A percentile compares a stretch with the other conserved stretches of the same genome.
Conservation (phyloP, 1,140 invertebrate genomes). For the Oreohelix idahoensis region DNA sequence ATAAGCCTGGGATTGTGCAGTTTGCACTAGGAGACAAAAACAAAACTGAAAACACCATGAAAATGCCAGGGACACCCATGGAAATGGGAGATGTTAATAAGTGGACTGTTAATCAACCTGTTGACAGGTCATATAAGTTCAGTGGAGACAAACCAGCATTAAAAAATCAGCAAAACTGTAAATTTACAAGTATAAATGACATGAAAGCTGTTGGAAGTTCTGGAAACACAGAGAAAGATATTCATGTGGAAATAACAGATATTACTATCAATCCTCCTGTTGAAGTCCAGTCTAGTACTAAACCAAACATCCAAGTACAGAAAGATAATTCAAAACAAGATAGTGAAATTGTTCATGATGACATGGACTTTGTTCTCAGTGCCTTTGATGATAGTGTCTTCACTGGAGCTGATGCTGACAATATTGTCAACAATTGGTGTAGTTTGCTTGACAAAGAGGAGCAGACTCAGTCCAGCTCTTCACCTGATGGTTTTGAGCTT, state of each 20-base stretch:
- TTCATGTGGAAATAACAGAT: slow-evolving; percentile 1
- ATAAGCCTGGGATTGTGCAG: neutral
- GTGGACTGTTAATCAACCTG: neutral
- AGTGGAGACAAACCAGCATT: neutral
- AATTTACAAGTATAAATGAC: neutral
- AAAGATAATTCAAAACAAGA: neutral
- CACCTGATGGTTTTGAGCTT: neutral
- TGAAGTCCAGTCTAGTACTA: neutral
- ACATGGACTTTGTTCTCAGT: slow-evolving; percentile 17
- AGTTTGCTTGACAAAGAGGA: slow-evolving; percentile 10
- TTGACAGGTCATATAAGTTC: slow-evolving; percentile 1
- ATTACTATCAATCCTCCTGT: neutral
- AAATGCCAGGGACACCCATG: neutral
- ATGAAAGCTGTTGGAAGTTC: neutral
- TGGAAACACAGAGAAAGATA: neutral
- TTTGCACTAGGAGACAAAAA: neutral
- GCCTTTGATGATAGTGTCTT: neutral
- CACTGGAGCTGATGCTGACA: slow-evolving; percentile 25
- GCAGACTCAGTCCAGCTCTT: neutral
- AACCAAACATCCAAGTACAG: neutral
- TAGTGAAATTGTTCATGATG: neutral
- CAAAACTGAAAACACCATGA: neutral
- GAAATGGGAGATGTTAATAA: neutral
- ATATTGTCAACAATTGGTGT: slow-evolving; percentile 21
- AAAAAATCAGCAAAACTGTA: neutral